These are phyloP conservation scores for Ditylenchus dipsaci DNA, from an alignment of 1,140 invertebrate species.

Conservation along the genomic window DNA sequence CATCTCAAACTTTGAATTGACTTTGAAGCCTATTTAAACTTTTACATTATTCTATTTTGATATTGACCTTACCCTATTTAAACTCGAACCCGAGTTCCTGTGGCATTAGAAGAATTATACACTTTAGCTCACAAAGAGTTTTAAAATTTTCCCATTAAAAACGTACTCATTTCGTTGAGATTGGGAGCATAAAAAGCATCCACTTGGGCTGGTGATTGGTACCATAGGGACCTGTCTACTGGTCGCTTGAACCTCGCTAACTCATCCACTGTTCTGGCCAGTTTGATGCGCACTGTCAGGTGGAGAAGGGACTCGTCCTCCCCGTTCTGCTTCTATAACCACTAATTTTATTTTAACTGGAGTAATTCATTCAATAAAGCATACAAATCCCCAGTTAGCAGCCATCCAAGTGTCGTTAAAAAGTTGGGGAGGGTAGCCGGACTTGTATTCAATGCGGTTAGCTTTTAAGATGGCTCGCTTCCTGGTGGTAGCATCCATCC, in stretches of 20 bases:
- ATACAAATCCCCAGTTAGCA: slow-evolving; percentile 44
- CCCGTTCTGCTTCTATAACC: slow-evolving; percentile 12
- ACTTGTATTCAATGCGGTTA: slow-evolving; percentile 42
- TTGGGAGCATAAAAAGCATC: slow-evolving; percentile 52
- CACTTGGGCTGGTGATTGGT: slow-evolving; percentile 51
- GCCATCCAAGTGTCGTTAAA: slow-evolving; percentile 54
- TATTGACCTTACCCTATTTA: no score
- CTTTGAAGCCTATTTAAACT: no score
- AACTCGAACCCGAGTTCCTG: no score
- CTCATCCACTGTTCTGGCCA: slow-evolving; percentile 29
- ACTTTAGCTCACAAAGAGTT: no score
- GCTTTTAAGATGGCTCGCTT: slow-evolving; percentile 53
- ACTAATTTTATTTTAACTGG: slow-evolving; percentile 4
- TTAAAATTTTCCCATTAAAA: no score
- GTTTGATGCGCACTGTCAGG: slow-evolving; percentile 44
- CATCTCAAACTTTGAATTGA: no score
- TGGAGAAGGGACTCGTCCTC: slow-evolving; percentile 29
- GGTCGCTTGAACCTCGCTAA: slow-evolving; percentile 31
- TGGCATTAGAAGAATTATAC: no score
- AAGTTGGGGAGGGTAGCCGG: slow-evolving; percentile 36
- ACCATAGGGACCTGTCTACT: slow-evolving; percentile 40
- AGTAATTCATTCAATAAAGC: background rate
- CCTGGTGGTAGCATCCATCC: slow-evolving; percentile 57
- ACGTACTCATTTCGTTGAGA: slow-evolving; percentile 52
- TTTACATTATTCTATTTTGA: no score